These are phyloP conservation scores for Tenrec ecaudatus DNA, from an alignment of 2,113 vertebrate species.

Conservation along the genomic window DNA sequence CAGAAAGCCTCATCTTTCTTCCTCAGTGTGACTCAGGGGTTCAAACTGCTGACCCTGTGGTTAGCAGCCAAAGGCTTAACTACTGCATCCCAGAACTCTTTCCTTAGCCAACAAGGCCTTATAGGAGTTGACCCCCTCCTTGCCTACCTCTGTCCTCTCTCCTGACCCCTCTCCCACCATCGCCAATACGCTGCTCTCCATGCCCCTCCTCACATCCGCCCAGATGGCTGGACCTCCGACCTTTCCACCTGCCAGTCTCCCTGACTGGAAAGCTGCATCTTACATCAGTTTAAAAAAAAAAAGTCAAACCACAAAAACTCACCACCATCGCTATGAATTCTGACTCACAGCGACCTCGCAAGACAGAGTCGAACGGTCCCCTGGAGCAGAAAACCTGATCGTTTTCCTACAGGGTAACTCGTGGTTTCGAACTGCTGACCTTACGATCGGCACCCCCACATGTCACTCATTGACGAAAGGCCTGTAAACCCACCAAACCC, in stretches of 20 bases:
- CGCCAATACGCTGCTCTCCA: neutral
- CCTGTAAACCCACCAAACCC: neutral
- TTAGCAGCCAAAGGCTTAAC: neutral
- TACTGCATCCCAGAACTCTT: neutral
- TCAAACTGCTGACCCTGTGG: too few relatives aligned
- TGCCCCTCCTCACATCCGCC: neutral
- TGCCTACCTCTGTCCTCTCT: neutral
- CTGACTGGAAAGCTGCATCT: neutral
- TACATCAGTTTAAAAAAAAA: neutral
- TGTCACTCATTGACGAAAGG: neutral
- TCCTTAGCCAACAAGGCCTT: neutral
- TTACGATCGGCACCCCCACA: too few relatives aligned
- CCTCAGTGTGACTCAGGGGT: neutral
- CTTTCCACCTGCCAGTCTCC: neutral
- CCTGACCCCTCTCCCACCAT: neutral
- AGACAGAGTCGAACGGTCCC: too few relatives aligned
- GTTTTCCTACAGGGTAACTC: too few relatives aligned
- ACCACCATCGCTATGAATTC: too few relatives aligned
- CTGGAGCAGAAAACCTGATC: too few relatives aligned
- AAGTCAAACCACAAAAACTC: too few relatives aligned
- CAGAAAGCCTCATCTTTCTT: neutral
- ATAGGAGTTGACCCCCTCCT: neutral
- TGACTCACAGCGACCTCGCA: too few relatives aligned
- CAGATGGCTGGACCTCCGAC: neutral
- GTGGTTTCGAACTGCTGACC: too few relatives aligned